Evolutionary conservation across 2,113 vertebrate species (phyloP), one percentile per base, ranked within the genome.

Genomic region (Antechinus flavipes): DNA sequence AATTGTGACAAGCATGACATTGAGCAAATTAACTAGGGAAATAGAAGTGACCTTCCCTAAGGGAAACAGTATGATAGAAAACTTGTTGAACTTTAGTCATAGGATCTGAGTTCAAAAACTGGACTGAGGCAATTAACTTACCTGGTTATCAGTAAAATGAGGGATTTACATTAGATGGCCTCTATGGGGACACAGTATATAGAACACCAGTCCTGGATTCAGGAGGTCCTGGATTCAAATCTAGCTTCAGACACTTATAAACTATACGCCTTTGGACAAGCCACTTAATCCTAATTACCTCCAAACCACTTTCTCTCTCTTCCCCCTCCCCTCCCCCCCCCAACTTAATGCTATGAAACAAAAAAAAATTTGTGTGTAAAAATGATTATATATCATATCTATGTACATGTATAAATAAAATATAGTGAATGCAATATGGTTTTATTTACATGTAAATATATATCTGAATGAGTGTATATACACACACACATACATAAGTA

Each of bases 1-100:
- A 96, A 91, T 95, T 95, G 68, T 76, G 92, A 50, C 25, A 54
- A 93, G 91, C 27, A 49, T 42, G 30, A 35, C 93, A 58, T 46
- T 90, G 92, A 93, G 89, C 92, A 92, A 93, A 93, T 55, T 95
- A 96, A 94, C 23, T 42, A 94, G 47, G 93, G n/a, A 95, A 3
- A 90, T 58, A 95, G n/a, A 97, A 8, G 27, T 92, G 56, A 92
- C 54, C 96, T 93, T 89, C 94, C n/a, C 91, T 92, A 14, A 84
- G 68, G 19, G 68, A 84, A 19, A n/a, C 35, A 84, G 68, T 22
- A 42, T 42, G 16, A 2, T 42, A 84, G n/a, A 23, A 84, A 84
- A 84, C 19, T 23, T 42, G n/a, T 19, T 42, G 16, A 23, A 42
- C n/a, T 42, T 84, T 12, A 84, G 19, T 84, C 19, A 84, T n/a